Percentiles rank a stretch among this genome's conserved stretches.
These are phyloP conservation scores for Otus scops DNA, from an alignment of 2,797 vertebrate species.

Conservation along the genomic window DNA sequence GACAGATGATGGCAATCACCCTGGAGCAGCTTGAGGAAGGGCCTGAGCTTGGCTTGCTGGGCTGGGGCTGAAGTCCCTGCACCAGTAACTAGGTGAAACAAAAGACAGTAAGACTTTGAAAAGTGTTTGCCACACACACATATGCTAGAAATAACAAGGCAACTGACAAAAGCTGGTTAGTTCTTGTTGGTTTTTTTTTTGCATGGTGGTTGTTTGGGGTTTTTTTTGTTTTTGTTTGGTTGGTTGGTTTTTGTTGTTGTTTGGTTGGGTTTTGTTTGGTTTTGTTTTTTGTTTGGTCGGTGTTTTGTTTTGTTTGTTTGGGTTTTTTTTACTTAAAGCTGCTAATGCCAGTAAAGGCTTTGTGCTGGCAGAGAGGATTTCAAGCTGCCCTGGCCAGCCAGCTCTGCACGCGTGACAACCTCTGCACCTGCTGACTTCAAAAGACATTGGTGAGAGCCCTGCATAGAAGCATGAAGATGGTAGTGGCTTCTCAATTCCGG, in stretches of 20 bases:
- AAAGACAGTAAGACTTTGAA: neutral
- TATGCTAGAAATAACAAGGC: neutral
- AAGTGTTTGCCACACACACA: neutral
- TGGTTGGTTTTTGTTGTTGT: neutral
- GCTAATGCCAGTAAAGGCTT: slow-evolving; percentile 42
- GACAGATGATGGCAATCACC: neutral
- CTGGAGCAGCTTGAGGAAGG: neutral
- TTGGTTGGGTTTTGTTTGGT: too few species aligned
- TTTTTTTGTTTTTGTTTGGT: neutral
- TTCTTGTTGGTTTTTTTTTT: neutral
- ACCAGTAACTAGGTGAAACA: neutral
- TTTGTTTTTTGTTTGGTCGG: neutral
- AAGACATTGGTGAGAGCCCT: neutral
- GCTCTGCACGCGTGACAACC: neutral
- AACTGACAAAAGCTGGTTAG: neutral
- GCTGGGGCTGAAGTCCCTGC: neutral
- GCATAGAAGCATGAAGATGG: too few species aligned
- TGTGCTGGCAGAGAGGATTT: slow-evolving; percentile 31
- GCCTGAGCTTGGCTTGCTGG: neutral
- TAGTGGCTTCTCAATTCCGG: neutral
- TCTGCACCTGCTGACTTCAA: neutral
- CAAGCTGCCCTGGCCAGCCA: neutral
- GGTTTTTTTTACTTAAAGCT: neutral
- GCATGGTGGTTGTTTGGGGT: neutral
- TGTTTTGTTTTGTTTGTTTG: too few species aligned